phyloP scores from a whole-genome alignment of 2,113 vertebrate genomes.

The Chauna torquata region DNA sequence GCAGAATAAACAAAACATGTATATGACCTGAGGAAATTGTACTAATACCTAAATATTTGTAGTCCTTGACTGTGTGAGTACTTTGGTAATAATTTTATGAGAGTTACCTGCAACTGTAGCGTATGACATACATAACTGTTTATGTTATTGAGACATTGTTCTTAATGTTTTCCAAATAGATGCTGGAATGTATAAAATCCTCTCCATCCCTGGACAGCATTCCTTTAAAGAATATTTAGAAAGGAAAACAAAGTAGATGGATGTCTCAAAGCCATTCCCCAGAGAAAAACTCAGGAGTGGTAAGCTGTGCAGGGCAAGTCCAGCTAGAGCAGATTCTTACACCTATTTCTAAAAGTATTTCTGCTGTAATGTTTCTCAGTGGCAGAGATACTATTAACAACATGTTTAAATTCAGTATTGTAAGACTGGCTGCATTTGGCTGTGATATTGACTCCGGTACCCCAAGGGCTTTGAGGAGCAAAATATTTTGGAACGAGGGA shows the following conservation, averaged over 20 bases:
- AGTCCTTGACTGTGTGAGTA: not conserved
- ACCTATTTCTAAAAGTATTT: not conserved
- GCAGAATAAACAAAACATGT: not conserved
- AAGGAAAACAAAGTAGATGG: not conserved
- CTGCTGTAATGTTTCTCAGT: not conserved
- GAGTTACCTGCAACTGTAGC: not conserved
- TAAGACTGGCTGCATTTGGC: not conserved
- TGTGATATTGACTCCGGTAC: not conserved
- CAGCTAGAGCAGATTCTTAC: not conserved
- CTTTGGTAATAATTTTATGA: not conserved
- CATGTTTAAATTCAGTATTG: not conserved
- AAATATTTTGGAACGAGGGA: conserved; percentile 7
- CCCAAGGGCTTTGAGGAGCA: not conserved
- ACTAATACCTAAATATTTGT: not conserved
- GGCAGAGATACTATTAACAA: not conserved
- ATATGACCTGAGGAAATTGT: not conserved
- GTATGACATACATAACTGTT: not conserved
- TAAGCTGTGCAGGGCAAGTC: not conserved
- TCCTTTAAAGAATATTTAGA: not conserved
- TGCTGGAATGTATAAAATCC: not conserved
- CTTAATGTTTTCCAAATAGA: not conserved
- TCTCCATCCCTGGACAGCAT: not conserved
- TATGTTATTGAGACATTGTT: not conserved
- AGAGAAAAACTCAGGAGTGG: not conserved
- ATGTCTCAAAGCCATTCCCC: not conserved